A percentile compares a stretch with the other conserved stretches of the same genome.
Evolutionary conservation across 2,888 invertebrate genomes (phyloP).

Genomic region (Reticulitermes lucifugus): DNA sequence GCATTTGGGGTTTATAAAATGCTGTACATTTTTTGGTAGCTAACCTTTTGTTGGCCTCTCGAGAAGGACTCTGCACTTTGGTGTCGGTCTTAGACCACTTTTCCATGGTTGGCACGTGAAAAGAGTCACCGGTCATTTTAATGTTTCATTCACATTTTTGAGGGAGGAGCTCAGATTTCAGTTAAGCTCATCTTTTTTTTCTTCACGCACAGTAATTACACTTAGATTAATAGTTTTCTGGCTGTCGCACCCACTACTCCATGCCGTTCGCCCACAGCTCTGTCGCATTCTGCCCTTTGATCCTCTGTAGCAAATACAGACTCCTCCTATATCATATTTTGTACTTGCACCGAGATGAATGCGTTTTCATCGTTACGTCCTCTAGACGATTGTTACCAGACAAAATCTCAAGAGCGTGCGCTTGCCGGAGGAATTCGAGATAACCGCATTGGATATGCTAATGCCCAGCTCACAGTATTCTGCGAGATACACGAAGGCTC

Average conservation of each 20-base stretch:
- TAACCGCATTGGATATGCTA: background rate
- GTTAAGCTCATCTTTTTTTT: background rate
- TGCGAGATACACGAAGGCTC: background rate
- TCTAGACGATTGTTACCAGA: background rate
- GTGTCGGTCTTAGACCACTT: too few species aligned
- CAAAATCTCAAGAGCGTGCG: background rate
- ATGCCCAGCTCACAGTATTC: background rate
- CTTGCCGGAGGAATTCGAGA: background rate
- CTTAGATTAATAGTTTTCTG: background rate
- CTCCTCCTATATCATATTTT: slow-evolving; percentile 15
- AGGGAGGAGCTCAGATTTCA: background rate
- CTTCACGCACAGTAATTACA: background rate
- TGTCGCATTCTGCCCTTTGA: slow-evolving; percentile 1
- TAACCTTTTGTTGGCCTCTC: too few species aligned
- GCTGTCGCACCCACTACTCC: slow-evolving; percentile 1
- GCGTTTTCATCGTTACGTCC: background rate
- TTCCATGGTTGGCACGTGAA: too few species aligned
- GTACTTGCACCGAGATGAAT: background rate
- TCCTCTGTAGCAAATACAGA: background rate
- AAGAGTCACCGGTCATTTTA: background rate
- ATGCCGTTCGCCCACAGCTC: background rate
- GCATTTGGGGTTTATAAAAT: too few species aligned
- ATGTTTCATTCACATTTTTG: background rate
- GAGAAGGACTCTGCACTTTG: too few species aligned
- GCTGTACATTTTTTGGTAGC: too few species aligned